Conservation (phyloP, 2,888 invertebrate species). For the Melinaea menophilus region DNA sequence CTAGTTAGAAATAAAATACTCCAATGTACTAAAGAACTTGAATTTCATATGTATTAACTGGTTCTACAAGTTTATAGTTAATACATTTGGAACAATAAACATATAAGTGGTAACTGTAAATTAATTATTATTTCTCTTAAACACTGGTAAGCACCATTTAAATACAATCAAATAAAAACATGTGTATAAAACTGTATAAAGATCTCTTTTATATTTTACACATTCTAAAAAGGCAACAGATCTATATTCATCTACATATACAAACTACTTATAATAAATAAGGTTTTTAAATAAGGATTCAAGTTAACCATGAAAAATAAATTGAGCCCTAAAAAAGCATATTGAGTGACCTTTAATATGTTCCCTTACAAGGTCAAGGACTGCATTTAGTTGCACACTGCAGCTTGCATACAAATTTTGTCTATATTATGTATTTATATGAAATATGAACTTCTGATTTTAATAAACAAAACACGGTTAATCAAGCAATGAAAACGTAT, state of each 20-base stretch:
- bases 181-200: too few relatives aligned
- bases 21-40: not conserved
- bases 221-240: too few relatives aligned
- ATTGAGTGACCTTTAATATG: slow-evolving; percentile 41
- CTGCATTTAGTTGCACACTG: slow-evolving; percentile 28
- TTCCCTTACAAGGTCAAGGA: slow-evolving; percentile 46
- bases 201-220: too few relatives aligned
- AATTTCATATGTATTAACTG: not conserved
- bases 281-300: slow-evolving; percentile 44
- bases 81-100: slow-evolving; percentile 1
- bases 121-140: not conserved
- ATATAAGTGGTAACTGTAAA: not conserved
- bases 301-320: slow-evolving; percentile 56
- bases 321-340: slow-evolving; percentile 41
- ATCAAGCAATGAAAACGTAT: slow-evolving; percentile 9
- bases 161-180: too few relatives aligned
- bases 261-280: slow-evolving; percentile 7
- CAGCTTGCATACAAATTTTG: slow-evolving; percentile 20
- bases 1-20: not conserved
- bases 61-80: not conserved
- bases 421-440: slow-evolving; percentile 1
- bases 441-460: not conserved
- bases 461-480: not conserved
- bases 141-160: not conserved
- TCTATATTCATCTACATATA: not conserved